phyloP scores from a whole-genome alignment of 1,140 invertebrate species.

The Chironomus tepperi region DNA sequence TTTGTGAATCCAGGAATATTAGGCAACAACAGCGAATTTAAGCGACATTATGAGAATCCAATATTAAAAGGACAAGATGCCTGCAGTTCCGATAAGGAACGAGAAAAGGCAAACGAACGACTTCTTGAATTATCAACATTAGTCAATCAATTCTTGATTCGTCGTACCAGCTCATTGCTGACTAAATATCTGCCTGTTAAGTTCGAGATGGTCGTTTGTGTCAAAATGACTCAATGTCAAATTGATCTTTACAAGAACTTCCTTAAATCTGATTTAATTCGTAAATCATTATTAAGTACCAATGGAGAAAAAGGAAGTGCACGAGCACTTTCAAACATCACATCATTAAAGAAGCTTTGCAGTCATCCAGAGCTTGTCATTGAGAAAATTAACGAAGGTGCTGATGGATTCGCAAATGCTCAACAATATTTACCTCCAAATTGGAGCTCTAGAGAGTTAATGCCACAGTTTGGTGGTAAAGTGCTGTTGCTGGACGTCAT shows the following conservation, averaged over 20 bases:
- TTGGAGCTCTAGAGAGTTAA: constrained; percentile 58
- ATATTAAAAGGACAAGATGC: constrained; percentile 92
- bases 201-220: constrained; percentile 94
- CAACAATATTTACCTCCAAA: constrained; percentile 59
- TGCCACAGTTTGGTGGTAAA: constrained; percentile 82
- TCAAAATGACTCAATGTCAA: constrained; percentile 79
- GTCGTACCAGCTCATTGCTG: constrained; percentile 86
- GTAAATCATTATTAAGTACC: constrained; percentile 39
- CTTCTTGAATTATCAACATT: constrained; percentile 76
- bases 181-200: constrained; percentile 98
- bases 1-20: constrained; percentile 97
- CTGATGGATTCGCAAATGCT: constrained; percentile 79
- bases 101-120: constrained; percentile 76
- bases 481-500: constrained; percentile 90
- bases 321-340: constrained; percentile 86
- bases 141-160: constrained; percentile 95
- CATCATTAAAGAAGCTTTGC: constrained; percentile 93
- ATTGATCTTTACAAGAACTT: constrained; percentile 78
- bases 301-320: constrained; percentile 43
- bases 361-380: constrained; percentile 95
- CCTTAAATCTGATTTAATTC: constrained; percentile 75
- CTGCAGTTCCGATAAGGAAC: constrained; percentile 69
- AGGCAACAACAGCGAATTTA: constrained; percentile 84
- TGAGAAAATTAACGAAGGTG: constrained; percentile 73
- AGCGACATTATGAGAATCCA: constrained; percentile 84